These are phyloP conservation scores for Acyrthosiphon pisum DNA, from an alignment of 1,140 invertebrate species.

Conservation along the genomic window DNA sequence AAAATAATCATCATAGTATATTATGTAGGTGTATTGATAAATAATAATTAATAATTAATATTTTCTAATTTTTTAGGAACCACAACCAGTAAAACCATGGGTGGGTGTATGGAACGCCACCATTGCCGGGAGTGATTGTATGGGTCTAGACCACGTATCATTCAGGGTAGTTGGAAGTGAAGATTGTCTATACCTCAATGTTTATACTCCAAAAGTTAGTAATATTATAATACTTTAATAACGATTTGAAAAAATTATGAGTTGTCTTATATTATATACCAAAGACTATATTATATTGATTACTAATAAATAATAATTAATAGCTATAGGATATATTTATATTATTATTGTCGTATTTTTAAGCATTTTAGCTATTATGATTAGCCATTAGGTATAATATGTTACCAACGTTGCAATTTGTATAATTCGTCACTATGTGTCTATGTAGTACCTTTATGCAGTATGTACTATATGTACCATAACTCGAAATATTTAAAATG, in stretches of 20 bases:
- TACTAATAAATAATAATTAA: no score
- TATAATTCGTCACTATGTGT: no score
- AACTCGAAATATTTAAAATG: no score
- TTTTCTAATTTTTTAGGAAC: slow-evolving; percentile 50
- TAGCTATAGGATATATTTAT: no score
- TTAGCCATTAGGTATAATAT: no score
- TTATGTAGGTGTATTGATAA: not conserved
- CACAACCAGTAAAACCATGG: slow-evolving; percentile 59
- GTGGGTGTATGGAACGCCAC: slow-evolving; percentile 59
- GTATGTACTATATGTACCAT: no score
- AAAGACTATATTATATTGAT: not conserved
- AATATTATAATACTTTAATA: not conserved
- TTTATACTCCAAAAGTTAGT: slow-evolving; percentile 60
- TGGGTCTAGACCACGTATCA: slow-evolving; percentile 54
- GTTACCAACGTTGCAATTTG: no score
- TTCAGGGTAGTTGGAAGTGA: slow-evolving; percentile 59
- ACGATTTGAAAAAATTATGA: not conserved
- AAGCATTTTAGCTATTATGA: no score
- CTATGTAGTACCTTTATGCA: no score
- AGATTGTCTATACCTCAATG: slow-evolving; percentile 61
- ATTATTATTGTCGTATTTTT: no score
- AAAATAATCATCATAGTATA: not conserved
- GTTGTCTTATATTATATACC: not conserved
- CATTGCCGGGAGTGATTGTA: slow-evolving; percentile 37
- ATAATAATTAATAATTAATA: not conserved